Evolutionary conservation across 1,140 invertebrate species (phyloP), one percentile per base, ranked within the genome.

Genomic region (Spodoptera litura): DNA sequence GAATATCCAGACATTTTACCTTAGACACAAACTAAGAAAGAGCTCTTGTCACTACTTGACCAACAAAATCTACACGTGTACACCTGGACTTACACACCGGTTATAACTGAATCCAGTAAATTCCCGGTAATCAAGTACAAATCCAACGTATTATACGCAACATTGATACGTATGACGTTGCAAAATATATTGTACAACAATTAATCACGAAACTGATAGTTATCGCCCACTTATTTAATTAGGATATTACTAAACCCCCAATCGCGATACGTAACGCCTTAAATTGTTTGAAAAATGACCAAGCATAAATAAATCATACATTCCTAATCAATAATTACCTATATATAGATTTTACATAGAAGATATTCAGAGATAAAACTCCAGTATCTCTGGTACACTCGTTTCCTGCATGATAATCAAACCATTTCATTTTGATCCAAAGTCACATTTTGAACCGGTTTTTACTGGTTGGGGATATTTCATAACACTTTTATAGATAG

Each of bases 341-440:
- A 64, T 44, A 49, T 44, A 5, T 64, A 49, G 38, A 49, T 49
- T 64, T 49, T 27, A 61, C 58, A 61, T 61, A 12, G 2, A 10
- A 44, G 38, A 64, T 64, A 64, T 35, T 13, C 5, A 4, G 3
- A 20, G 8, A 38, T 38, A 44, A n/a, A 38, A 64, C 0, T 15
- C 38, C 8, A 44, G 38, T 64, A 64, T 64, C 61, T 44, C 25
- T 38, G 35, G 49, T 35, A 49, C 73, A 75, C 58, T 75, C 58
- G 20, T 64, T 75, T 61, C 44, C 58, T 64, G 73, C 73, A 75
- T 75, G 73, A 62, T 75, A 53, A 75, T 35, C 58, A 62, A 62
- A 53, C 44, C n/a, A 52, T 56, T 58, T 49, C 35, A 11, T 59
- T 59, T 59, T 49, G 55, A 73, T 59, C 55, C 55, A 62, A 53